These are phyloP conservation scores for Pollimyrus isidori DNA, from an alignment of 2,113 vertebrate species.

Conservation along the genomic window DNA sequence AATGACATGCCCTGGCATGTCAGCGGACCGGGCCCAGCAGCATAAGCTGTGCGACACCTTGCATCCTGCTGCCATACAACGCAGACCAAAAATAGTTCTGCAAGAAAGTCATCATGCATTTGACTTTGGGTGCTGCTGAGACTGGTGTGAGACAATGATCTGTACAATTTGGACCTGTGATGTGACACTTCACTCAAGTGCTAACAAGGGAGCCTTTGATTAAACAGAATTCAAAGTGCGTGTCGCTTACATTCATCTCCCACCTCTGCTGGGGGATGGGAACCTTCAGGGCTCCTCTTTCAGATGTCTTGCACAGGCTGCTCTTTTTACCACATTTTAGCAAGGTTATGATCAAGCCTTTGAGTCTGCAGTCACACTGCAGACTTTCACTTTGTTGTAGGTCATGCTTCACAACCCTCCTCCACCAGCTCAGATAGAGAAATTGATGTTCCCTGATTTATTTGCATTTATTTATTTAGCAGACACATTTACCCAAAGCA, in stretches of 20 bases:
- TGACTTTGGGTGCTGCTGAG: background rate
- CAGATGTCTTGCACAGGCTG: background rate
- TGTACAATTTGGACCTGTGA: background rate
- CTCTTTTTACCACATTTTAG: background rate
- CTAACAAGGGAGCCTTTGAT: background rate
- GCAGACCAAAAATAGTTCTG: background rate
- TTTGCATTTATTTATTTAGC: background rate
- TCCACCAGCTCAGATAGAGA: background rate
- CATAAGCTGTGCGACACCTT: background rate
- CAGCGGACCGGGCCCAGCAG: background rate
- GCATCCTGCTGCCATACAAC: background rate
- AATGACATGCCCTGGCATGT: background rate
- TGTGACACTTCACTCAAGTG: background rate
- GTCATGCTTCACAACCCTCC: background rate
- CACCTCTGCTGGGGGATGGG: background rate
- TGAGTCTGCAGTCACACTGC: background rate
- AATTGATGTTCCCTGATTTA: background rate
- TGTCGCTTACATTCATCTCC: background rate
- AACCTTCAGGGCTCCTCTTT: background rate
- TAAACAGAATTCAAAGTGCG: background rate
- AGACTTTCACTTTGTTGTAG: background rate
- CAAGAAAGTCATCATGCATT: background rate
- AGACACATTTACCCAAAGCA: background rate
- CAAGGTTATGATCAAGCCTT: background rate
- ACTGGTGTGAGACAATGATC: background rate